A percentile compares a stretch with the other conserved stretches of the same genome.
Evolutionary conservation across 1,140 invertebrate species (phyloP).

Genomic region (Anastatus disparis): DNA sequence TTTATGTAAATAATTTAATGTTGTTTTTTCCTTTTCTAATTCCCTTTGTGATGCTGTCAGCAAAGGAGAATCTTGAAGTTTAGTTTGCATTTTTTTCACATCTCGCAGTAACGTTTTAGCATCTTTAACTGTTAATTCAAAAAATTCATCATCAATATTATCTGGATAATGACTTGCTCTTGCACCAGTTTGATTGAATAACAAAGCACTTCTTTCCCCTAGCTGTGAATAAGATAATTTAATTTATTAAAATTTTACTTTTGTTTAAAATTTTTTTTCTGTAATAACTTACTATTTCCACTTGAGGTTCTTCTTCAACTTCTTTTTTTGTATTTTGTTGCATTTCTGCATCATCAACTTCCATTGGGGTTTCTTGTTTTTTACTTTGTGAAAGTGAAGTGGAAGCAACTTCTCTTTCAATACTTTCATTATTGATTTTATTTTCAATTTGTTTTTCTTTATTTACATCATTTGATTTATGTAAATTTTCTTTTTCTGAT

Average conservation of each 20-base stretch:
- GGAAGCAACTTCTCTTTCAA: too few relatives aligned
- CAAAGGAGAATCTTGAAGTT: conserved; percentile 75
- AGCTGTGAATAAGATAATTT: conserved; percentile 66
- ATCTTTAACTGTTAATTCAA: conserved; percentile 83
- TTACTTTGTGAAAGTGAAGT: too few relatives aligned
- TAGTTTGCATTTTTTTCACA: conserved; percentile 71
- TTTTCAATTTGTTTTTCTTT: conserved; percentile 21
- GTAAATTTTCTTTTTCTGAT: conserved; percentile 25
- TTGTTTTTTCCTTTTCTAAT: conserved; percentile 71
- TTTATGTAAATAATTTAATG: conserved; percentile 70
- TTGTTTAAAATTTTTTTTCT: conserved; percentile 11
- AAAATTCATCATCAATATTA: conserved; percentile 85
- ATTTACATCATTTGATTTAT: conserved; percentile 28
- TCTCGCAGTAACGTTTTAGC: conserved; percentile 77
- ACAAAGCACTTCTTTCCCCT: conserved; percentile 75
- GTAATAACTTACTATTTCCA: conserved; percentile 64
- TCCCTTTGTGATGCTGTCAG: conserved; percentile 73
- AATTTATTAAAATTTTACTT: conserved; percentile 20
- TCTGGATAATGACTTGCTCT: conserved; percentile 67
- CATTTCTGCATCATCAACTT: conserved; percentile 5
- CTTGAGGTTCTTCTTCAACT: conserved; percentile 28
- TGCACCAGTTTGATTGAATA: conserved; percentile 73
- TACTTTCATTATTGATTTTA: conserved; percentile 49
- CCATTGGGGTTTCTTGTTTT: conserved; percentile 50
- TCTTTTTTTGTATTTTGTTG: conserved; percentile 24